Conservation (phyloP, 2,113 vertebrate species). For the Tachycineta bicolor region DNA sequence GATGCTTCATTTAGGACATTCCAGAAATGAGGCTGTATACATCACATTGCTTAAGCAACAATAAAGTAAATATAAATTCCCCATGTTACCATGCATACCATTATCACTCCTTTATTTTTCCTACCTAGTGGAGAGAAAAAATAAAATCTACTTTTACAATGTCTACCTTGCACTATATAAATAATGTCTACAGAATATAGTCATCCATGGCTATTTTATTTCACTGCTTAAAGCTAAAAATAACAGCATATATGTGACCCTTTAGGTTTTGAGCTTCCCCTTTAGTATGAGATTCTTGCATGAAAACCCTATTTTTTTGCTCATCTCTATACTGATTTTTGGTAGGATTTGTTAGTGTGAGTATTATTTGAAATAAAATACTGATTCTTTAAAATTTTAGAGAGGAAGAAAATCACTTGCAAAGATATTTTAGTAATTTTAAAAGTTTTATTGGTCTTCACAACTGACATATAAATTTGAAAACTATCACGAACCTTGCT, state of each 20-base stretch:
- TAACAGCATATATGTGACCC: neutral
- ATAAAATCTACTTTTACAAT: neutral
- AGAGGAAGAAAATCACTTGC: neutral
- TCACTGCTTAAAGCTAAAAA: slow-evolving; percentile 20
- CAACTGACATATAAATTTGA: neutral
- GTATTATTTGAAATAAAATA: neutral
- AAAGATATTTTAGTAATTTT: neutral
- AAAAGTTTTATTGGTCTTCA: neutral
- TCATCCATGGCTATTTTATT: neutral
- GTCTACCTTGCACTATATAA: neutral
- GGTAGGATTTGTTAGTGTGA: neutral
- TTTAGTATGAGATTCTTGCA: neutral
- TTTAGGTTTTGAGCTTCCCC: neutral
- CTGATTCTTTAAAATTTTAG: neutral
- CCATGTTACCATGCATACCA: neutral
- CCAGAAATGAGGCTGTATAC: neutral
- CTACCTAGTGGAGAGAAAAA: neutral
- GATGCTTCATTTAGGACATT: neutral
- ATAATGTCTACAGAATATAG: neutral
- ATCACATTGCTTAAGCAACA: neutral
- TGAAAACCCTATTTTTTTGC: neutral
- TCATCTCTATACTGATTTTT: neutral
- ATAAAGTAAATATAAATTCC: neutral
- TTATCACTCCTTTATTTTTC: neutral
- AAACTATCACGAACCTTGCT: neutral